Base-by-base conservation (phyloP, 2,888 invertebrate genomes). In the Tachina grossa region DNA sequence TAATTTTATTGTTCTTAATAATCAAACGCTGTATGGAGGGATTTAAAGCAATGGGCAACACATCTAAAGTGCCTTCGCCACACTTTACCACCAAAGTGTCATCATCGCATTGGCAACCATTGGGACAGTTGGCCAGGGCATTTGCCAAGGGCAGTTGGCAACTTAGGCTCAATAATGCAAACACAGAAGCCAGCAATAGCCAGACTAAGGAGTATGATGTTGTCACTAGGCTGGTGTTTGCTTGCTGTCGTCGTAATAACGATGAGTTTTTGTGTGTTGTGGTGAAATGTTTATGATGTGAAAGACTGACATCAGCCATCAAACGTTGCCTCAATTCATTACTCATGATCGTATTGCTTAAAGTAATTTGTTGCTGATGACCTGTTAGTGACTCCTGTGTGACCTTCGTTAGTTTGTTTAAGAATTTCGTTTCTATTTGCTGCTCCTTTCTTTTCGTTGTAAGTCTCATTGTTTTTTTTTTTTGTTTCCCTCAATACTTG, bases 1-100 rank as follows among this genome's bases (percentile, higher is more conserved):
- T 97, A 89, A 97, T 97, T 90, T 96, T 96, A 92, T 97, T 97
- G 92, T 96, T 96, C 89, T 96, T 95, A 86, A 97, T 95, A 88
- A 97, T 96, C 89, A 97, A 94, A 76, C 97, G 94, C 91, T 97
- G 96, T 87, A 97, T 97, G 89, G 97, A 96, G 55, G 98, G 98
- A 93, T 98, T 98, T 87, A 98, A 94, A 3, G 97, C 97, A 90
- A 98, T 98, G 85, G 98, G 98, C 85, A 98, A 95, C 76, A 97
- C 97, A 93, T 97, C 97, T 85, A 98, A 94, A 88, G 96, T 96
- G 90, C 97, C 97, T 91, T 95, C 96, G 89, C 97, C 95, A 93
- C 98, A 98, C 88, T 95, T 95, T 68, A 97, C 98, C 81, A 96
- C 96, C 88, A 97, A 95, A 11, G 96, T 97, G 88, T 97, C 97